A percentile compares a stretch with the other conserved stretches of the same genome.
These are phyloP conservation scores for Antheraea mylitta DNA, from an alignment of 1,140 invertebrate genomes.

Conservation along the genomic window DNA sequence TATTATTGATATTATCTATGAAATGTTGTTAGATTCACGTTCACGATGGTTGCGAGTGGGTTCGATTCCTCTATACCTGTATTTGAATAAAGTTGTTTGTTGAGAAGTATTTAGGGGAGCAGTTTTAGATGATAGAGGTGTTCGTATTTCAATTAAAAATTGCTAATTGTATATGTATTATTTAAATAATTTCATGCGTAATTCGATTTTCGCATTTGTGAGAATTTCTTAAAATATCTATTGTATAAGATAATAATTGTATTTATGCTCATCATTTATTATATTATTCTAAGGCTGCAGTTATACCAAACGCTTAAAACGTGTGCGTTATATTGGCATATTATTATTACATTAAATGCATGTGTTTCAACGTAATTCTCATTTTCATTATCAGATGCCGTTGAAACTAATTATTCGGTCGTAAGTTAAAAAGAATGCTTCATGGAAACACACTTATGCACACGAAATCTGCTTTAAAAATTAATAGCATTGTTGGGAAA, in stretches of 20 bases:
- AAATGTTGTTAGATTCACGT: constrained; percentile 41
- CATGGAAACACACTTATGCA: no score
- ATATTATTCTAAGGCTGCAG: constrained; percentile 2
- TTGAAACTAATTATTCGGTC: no score
- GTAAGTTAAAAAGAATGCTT: no score
- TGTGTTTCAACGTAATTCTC: no score
- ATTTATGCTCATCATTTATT: neutral
- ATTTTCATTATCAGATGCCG: no score
- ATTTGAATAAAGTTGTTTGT: constrained; percentile 62
- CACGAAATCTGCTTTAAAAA: no score
- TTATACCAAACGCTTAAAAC: neutral
- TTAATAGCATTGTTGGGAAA: no score
- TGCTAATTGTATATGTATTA: neutral
- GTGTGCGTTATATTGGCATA: neutral
- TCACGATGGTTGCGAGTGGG: constrained; percentile 12
- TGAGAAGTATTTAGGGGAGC: constrained; percentile 26
- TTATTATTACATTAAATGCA: no score
- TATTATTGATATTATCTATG: constrained; percentile 28
- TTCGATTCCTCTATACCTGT: constrained; percentile 34
- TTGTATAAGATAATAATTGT: neutral
- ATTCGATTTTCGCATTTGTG: neutral
- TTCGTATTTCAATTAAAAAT: constrained; percentile 13
- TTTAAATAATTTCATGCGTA: neutral
- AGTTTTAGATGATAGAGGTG: constrained; percentile 29
- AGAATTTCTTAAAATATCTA: neutral